These are phyloP conservation scores for Ataeniobius toweri DNA, from an alignment of 2,797 vertebrate species.

Conservation along the genomic window DNA sequence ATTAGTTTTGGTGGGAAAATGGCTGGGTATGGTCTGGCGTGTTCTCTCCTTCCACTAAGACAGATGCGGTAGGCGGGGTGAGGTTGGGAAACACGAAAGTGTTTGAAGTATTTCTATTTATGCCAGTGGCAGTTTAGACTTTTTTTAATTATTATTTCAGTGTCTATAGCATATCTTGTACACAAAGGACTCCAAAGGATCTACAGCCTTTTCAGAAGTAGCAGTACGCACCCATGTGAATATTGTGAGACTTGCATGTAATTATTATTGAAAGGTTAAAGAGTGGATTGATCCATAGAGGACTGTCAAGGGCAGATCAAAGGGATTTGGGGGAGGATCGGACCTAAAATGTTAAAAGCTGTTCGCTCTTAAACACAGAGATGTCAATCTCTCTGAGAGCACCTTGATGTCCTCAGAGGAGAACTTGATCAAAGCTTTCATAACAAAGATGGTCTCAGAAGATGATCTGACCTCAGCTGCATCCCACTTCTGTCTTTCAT, in stretches of 20 bases:
- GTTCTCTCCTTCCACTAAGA: constrained; percentile 47
- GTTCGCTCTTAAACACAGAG: constrained; percentile 67
- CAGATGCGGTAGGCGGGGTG: constrained; percentile 58
- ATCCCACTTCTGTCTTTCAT: constrained; percentile 67
- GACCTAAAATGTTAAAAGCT: constrained; percentile 77
- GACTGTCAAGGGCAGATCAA: constrained; percentile 79
- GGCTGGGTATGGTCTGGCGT: constrained; percentile 54
- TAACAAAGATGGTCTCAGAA: constrained; percentile 76
- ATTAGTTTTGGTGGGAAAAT: constrained; percentile 80
- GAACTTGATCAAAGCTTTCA: constrained; percentile 77
- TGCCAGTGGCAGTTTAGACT: constrained; percentile 52
- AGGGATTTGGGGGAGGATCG: constrained; percentile 74
- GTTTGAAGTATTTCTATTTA: constrained; percentile 63
- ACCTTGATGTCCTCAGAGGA: constrained; percentile 78
- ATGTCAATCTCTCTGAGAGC: constrained; percentile 72
- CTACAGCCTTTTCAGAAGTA: constrained; percentile 43
- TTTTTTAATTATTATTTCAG: constrained; percentile 19
- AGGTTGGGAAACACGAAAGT: constrained; percentile 59
- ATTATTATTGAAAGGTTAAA: constrained; percentile 79
- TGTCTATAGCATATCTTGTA: constrained; percentile 51
- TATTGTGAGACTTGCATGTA: constrained; percentile 61
- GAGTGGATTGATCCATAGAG: constrained; percentile 71
- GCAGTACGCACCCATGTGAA: constrained; percentile 58
- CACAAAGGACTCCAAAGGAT: constrained; percentile 50
- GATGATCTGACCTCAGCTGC: constrained; percentile 75